phyloP scores from a whole-genome alignment of 2,113 vertebrate species.

The Elaphurus davidianus region DNA sequence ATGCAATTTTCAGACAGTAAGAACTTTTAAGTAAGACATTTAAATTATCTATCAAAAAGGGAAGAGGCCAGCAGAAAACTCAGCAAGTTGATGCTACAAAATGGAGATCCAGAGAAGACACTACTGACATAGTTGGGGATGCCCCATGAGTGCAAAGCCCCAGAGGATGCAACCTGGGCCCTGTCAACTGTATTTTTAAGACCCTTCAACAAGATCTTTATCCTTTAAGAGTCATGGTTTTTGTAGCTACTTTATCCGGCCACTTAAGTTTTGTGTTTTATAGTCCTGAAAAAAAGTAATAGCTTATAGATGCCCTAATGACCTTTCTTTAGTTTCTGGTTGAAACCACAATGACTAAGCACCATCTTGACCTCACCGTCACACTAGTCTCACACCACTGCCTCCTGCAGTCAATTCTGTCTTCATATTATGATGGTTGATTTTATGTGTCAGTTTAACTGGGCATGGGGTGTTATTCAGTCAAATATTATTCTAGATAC shows the following conservation, averaged over 20 bases:
- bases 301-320: background rate
- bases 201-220: background rate
- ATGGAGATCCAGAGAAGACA: background rate
- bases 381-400: background rate
- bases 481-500: background rate
- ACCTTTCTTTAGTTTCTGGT: background rate
- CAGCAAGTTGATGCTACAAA: background rate
- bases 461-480: background rate
- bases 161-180: background rate
- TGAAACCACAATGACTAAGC: background rate
- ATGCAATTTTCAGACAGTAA: background rate
- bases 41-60: background rate
- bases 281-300: background rate
- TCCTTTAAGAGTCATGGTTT: background rate
- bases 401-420: background rate
- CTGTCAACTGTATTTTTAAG: background rate
- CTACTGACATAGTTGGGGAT: background rate
- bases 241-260: background rate
- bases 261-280: background rate
- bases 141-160: background rate
- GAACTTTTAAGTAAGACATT: background rate
- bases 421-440: background rate
- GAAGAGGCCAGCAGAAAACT: background rate
- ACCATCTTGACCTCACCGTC: background rate
- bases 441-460: background rate